Conservation (phyloP, 2,888 invertebrate species). For the Amiota minor region DNA sequence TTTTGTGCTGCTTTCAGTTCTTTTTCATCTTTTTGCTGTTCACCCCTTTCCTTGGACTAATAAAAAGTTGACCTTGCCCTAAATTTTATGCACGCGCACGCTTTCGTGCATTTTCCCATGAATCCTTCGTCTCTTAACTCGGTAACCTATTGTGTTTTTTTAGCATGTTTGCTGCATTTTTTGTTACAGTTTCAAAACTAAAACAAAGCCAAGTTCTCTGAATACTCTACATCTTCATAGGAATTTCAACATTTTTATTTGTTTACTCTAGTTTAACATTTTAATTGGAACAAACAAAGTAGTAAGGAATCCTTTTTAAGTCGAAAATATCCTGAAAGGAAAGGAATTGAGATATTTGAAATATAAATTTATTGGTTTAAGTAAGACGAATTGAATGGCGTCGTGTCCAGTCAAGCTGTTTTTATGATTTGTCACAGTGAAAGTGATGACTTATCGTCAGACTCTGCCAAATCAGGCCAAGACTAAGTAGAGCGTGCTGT, state of each 20-base stretch:
- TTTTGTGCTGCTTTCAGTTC: conserved; percentile 4
- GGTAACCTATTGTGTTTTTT: conserved; percentile 45
- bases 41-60: too few relatives aligned
- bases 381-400: neutral
- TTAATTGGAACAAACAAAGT: conserved; percentile 57
- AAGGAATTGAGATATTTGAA: neutral
- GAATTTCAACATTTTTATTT: conserved; percentile 1
- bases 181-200: conserved; percentile 49
- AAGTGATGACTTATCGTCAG: conserved; percentile 47
- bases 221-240: conserved; percentile 35
- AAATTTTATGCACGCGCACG: conserved; percentile 21
- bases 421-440: conserved; percentile 41
- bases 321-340: conserved; percentile 8
- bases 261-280: conserved; percentile 47
- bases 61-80: neutral
- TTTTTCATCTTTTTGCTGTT: neutral
- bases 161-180: conserved; percentile 55
- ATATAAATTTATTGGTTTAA: conserved; percentile 37
- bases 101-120: neutral
- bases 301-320: neutral
- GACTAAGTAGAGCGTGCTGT: neutral
- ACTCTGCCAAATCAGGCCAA: neutral
- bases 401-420: neutral
- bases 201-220: conserved; percentile 41
- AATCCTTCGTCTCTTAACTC: conserved; percentile 29